These are phyloP conservation scores for Nansenia antarctica DNA, from an alignment of 2,113 vertebrate genomes.

Conservation along the genomic window DNA sequence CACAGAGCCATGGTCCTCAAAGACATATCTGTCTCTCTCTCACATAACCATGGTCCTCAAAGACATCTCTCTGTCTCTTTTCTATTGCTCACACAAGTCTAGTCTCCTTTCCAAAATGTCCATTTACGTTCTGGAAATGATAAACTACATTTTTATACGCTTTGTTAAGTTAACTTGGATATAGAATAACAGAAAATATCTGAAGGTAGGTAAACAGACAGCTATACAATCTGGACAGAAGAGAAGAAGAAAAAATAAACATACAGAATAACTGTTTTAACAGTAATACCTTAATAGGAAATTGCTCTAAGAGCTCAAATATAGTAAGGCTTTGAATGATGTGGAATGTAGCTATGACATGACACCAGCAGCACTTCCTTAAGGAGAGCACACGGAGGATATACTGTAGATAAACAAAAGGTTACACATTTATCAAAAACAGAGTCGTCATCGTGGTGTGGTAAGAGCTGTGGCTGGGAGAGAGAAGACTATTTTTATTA, in stretches of 20 bases:
- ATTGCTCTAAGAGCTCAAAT: conserved; percentile 77
- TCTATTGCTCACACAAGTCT: conserved; percentile 54
- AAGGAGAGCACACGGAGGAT: conserved; percentile 50
- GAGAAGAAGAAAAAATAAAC: no score
- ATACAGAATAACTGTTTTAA: conserved; percentile 78
- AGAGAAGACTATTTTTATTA: conserved; percentile 39
- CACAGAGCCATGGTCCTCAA: conserved; percentile 68
- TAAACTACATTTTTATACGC: conserved; percentile 44
- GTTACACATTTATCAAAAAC: conserved; percentile 60
- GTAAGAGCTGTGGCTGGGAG: conserved; percentile 31
- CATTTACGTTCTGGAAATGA: conserved; percentile 51
- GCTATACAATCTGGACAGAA: conserved; percentile 60
- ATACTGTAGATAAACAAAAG: conserved; percentile 25
- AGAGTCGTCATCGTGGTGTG: conserved; percentile 48
- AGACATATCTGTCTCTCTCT: conserved; percentile 63
- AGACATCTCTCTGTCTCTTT: conserved; percentile 59
- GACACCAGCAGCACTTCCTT: conserved; percentile 44
- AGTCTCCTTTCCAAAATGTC: conserved; percentile 53
- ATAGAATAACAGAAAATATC: conserved; percentile 55
- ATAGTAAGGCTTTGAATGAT: conserved; percentile 62
- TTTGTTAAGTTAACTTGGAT: conserved; percentile 59
- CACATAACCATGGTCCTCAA: conserved; percentile 57
- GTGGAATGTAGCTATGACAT: conserved; percentile 50
- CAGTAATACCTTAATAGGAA: conserved; percentile 68
- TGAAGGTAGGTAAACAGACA: conserved; percentile 46